These are phyloP conservation scores for Morus bassanus DNA, from an alignment of 2,797 vertebrate genomes.

Conservation along the genomic window DNA sequence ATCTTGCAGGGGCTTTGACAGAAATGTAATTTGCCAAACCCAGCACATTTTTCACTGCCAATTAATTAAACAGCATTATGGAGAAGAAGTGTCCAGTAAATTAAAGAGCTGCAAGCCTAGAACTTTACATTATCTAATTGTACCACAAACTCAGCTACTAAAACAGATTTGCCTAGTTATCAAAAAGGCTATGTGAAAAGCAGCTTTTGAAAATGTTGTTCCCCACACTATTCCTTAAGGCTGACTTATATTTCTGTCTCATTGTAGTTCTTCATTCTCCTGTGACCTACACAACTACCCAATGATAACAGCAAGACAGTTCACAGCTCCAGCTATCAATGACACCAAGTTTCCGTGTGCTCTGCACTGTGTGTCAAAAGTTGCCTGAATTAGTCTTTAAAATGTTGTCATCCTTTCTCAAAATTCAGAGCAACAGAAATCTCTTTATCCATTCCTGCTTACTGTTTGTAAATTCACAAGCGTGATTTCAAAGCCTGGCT, in stretches of 20 bases:
- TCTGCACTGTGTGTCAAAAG: background rate
- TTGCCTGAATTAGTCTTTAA: background rate
- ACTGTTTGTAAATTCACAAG: background rate
- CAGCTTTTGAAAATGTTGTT: background rate
- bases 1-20: slow-evolving; percentile 35
- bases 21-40: slow-evolving; percentile 64
- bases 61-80: slow-evolving; percentile 61
- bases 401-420: background rate
- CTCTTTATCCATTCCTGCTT: background rate
- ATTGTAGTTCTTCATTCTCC: background rate
- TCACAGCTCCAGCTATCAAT: background rate
- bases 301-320: background rate
- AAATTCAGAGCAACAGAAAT: background rate
- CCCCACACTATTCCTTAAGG: background rate
- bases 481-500: background rate
- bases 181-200: background rate
- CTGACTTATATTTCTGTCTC: background rate
- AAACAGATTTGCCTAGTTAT: background rate
- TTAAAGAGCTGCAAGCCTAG: slow-evolving; percentile 47
- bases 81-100: slow-evolving; percentile 55
- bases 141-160: slow-evolving; percentile 16
- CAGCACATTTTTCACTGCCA: slow-evolving; percentile 62
- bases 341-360: background rate
- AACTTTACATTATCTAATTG: slow-evolving; percentile 63
- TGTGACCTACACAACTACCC: background rate